A percentile compares a stretch with the other conserved stretches of the same genome.
Evolutionary conservation across 1,140 invertebrate species (phyloP).

Genomic region (Triops longicaudatus): DNA sequence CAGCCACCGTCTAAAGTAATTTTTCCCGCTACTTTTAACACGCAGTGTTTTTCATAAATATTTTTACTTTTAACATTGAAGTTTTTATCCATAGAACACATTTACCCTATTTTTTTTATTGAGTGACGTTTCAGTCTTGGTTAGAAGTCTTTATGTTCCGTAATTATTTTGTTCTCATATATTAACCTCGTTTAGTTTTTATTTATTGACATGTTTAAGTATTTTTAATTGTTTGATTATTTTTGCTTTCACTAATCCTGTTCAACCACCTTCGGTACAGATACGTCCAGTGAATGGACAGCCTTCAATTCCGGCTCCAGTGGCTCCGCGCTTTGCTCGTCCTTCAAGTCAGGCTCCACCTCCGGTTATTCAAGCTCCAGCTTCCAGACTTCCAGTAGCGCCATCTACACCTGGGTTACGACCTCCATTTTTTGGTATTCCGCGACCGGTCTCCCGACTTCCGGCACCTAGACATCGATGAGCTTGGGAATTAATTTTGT

Average conservation of each 20-base stretch:
- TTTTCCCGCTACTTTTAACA: too few relatives aligned
- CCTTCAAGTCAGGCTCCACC: not conserved
- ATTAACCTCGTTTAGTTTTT: too few relatives aligned
- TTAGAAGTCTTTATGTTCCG: too few relatives aligned
- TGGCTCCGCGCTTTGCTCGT: not conserved
- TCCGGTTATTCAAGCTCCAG: not conserved
- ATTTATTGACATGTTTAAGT: not conserved
- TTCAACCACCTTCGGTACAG: not conserved
- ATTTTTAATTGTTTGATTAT: not conserved
- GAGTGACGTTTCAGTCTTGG: too few relatives aligned
- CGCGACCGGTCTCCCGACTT: not conserved
- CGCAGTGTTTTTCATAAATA: not conserved
- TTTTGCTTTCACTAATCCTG: too few relatives aligned
- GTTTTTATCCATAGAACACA: too few relatives aligned
- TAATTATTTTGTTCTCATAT: too few relatives aligned
- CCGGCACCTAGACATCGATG: not conserved
- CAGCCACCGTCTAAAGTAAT: not conserved
- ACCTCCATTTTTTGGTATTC: not conserved
- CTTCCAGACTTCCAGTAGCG: not conserved
- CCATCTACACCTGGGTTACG: not conserved
- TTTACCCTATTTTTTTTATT: too few relatives aligned
- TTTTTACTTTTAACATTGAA: too few relatives aligned
- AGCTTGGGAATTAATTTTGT: not conserved
- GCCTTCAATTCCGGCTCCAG: not conserved
- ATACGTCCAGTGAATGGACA: not conserved